These are phyloP conservation scores for Chrysomela aeneicollis DNA, from an alignment of 2,888 invertebrate species.

Conservation along the genomic window DNA sequence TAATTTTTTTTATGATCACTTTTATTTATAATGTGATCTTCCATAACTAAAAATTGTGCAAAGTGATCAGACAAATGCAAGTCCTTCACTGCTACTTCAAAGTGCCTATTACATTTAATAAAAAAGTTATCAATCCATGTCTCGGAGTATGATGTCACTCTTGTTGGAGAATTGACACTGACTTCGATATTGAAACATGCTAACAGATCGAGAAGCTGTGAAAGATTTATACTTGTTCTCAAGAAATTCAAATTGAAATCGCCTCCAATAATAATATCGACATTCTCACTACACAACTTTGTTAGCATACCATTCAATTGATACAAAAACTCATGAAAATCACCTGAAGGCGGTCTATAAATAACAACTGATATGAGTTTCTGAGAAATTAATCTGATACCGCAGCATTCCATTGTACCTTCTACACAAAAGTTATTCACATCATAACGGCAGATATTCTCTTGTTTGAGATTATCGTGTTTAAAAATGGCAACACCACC, in stretches of 20 bases:
- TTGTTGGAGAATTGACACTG: too few species aligned
- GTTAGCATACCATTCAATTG: background rate
- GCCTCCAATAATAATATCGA: slow-evolving; percentile 5
- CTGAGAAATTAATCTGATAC: slow-evolving; percentile 9
- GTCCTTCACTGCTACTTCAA: too few species aligned
- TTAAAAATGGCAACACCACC: slow-evolving; percentile 7
- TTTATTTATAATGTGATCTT: background rate
- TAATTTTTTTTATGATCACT: too few species aligned
- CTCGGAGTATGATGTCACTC: too few species aligned
- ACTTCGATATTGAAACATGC: background rate
- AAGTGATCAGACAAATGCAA: too few species aligned
- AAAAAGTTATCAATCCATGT: too few species aligned
- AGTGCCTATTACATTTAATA: too few species aligned
- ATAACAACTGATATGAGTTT: slow-evolving; percentile 6
- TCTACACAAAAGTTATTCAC: background rate
- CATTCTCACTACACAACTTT: slow-evolving; percentile 1
- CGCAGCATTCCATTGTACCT: slow-evolving; percentile 1
- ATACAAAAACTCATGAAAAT: background rate
- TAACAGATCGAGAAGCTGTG: slow-evolving; percentile 4
- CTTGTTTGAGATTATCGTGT: background rate
- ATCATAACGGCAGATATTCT: too few species aligned
- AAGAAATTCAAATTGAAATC: background rate
- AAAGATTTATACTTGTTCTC: background rate
- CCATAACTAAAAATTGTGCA: too few species aligned
- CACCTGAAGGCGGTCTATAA: background rate